Evolutionary conservation across 2,888 invertebrate species (phyloP), one percentile per base, ranked within the genome.

Genomic region (Stramonita haemastoma): DNA sequence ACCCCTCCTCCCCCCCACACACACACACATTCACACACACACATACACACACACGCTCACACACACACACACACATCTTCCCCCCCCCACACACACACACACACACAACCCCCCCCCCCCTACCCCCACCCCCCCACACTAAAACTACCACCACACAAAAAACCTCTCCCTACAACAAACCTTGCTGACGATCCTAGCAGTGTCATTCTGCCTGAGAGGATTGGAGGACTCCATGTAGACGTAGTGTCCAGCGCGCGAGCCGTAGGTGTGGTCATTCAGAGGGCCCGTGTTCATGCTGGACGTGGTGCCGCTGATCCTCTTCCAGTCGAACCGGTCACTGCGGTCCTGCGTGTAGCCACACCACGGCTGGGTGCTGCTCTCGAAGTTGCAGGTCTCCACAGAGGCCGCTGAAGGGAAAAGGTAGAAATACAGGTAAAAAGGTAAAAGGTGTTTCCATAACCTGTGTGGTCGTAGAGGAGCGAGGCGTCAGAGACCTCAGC

Each of bases 151-250:
- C 46, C 46, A 46, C 46, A 46, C 46, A 46, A 77, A 77, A 73
- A 73, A 13, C 19, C 66, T 22, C 66, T 66, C 66, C 66, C 66
- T 5, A 5, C 22, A 13, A 60, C 60, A 4, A n/a, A 85, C 85
- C 84, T 91, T 91, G 90, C 92, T 92, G 79, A 89, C 79, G 19
- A 92, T 46, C 11, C 91, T 87, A 19, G 97, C 97, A 79, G 95
- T 95, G 93, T 97, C 97, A 2, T 97, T 97, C 1, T 97, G 96
- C 91, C 96, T 93, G 86, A 97, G 95, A 0, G 97, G 97, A 91
- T 96, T 97, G 17, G 96, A 95, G 0, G 97, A 91, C 73, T 92
- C 92, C 56, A 91, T 93, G 89, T 92, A 91, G 86, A 93, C 88
- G 85, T 91, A 93, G 84, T 92, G 92, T 15, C 92, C 92, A 90